These are phyloP conservation scores for Philopotamus ludificatus DNA, from an alignment of 1,140 invertebrate genomes.

Conservation along the genomic window DNA sequence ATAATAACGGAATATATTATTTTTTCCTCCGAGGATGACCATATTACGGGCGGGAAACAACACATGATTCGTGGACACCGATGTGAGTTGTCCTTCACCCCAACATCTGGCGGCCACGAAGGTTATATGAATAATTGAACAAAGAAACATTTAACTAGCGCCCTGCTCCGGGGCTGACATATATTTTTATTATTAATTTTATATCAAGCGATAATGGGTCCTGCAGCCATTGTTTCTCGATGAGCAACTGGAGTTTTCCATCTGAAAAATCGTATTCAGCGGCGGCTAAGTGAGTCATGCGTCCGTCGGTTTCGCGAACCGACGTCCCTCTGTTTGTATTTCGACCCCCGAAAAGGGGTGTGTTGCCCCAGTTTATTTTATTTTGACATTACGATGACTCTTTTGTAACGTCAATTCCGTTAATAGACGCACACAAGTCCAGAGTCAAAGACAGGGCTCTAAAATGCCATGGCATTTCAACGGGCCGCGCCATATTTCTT, in stretches of 20 bases:
- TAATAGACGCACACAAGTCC: conserved; percentile 17
- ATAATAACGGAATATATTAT: not conserved
- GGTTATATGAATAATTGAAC: conserved; percentile 13
- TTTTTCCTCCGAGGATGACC: not conserved
- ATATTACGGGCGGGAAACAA: not conserved
- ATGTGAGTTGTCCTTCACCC: conserved; percentile 15
- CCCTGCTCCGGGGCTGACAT: not conserved
- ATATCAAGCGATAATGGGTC: not conserved
- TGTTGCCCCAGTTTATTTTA: conserved; percentile 15
- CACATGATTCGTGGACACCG: conserved; percentile 1
- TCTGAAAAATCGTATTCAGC: not conserved
- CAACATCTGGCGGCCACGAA: conserved; percentile 17
- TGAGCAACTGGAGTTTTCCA: not conserved
- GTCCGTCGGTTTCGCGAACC: not conserved
- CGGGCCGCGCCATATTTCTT: not conserved
- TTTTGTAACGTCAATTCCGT: conserved; percentile 25
- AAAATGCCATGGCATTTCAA: conserved; percentile 27
- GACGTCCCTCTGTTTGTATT: no score
- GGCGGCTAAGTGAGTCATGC: not conserved
- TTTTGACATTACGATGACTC: conserved; percentile 11
- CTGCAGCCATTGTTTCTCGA: not conserved
- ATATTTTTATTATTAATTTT: not conserved
- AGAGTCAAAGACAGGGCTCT: not conserved
- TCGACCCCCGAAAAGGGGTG: conserved; percentile 12
- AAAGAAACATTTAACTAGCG: not conserved